Evolutionary conservation across 2,797 vertebrate genomes (phyloP), one percentile per base, ranked within the genome.

Genomic region (Malacoctenus gilli): DNA sequence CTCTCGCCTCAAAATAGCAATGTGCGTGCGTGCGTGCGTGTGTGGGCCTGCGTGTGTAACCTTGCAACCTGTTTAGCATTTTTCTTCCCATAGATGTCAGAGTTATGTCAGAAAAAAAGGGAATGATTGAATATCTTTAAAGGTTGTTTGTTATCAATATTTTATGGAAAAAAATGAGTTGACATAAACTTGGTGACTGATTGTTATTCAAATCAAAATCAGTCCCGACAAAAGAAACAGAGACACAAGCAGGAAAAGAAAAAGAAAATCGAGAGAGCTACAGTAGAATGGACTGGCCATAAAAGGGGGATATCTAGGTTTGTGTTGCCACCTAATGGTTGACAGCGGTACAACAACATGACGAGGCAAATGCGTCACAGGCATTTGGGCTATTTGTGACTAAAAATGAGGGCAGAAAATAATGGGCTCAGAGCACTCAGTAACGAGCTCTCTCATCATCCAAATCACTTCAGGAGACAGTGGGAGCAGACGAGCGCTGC

Each of bases 251-350:
- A 21, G 46, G 30, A n/a, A 31, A 36, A 16, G 5, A 16, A 21
- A 49, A 34, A n/a, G 31, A 36, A 16, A 5, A 16, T 3, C 2
- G 19, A 21, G 14, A 18, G 15, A 19, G 8, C 12, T 8, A 5
- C n/a, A 36, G n/a, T 10, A 7, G 13, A 64, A 40, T 30, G 1
- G 23, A 8, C 4, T 42, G 48, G 38, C n/a, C n/a, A n/a, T n/a
- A 34, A 2, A 22, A 36, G 4, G 34, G 12, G 19, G 15, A 77
- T 78, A 31, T 51, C 54, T 82, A 68, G 53, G 72, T 85, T 72
- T 80, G 54, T 72, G 77, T 73, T 85, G 85, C 84, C 85, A 85
- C 77, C 84, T 51, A 2, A 23, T 85, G 85, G 82, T 40, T 30
- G 16, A 8, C 16, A 15, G 9, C 4, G 46, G 75, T 48, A 86